A percentile compares a stretch with the other conserved stretches of the same genome.
phyloP scores from a whole-genome alignment of 1,140 invertebrate species.

The Polypedilum pembai region DNA sequence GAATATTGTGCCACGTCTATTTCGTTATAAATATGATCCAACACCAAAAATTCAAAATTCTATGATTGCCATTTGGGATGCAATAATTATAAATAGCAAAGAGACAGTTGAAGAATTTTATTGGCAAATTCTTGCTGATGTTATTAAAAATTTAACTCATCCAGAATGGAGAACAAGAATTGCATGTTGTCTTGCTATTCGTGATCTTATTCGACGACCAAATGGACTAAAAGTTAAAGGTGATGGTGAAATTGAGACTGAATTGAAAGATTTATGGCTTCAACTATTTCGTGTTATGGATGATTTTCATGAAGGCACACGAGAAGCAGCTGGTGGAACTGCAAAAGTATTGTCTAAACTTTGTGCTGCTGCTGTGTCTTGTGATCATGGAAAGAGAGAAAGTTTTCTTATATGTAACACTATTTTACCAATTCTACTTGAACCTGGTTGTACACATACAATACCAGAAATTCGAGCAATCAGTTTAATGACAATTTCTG shows the following conservation, averaged over 20 bases:
- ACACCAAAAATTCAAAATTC: slow-evolving; percentile 82
- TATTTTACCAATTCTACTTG: slow-evolving; percentile 72
- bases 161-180: slow-evolving; percentile 82
- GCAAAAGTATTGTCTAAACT: slow-evolving; percentile 68
- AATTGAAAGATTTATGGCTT: slow-evolving; percentile 67
- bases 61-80: slow-evolving; percentile 87
- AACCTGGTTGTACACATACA: slow-evolving; percentile 67
- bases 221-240: slow-evolving; percentile 37
- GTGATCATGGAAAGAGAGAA: slow-evolving; percentile 67
- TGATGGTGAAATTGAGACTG: slow-evolving; percentile 39
- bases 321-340: slow-evolving; percentile 69
- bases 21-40: slow-evolving; percentile 85
- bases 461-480: slow-evolving; percentile 66
- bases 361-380: slow-evolving; percentile 68
- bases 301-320: slow-evolving; percentile 84
- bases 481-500: slow-evolving; percentile 74
- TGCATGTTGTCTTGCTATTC: slow-evolving; percentile 79
- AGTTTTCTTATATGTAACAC: slow-evolving; percentile 56
- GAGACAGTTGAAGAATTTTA: slow-evolving; percentile 84
- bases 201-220: slow-evolving; percentile 64
- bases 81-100: slow-evolving; percentile 75
- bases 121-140: slow-evolving; percentile 75
- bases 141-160: slow-evolving; percentile 72
- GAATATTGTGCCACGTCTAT: slow-evolving; percentile 81
- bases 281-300: slow-evolving; percentile 85